Evolutionary conservation across 1,140 invertebrate species (phyloP).

Genomic region (Caenorhabditis briggsae): DNA sequence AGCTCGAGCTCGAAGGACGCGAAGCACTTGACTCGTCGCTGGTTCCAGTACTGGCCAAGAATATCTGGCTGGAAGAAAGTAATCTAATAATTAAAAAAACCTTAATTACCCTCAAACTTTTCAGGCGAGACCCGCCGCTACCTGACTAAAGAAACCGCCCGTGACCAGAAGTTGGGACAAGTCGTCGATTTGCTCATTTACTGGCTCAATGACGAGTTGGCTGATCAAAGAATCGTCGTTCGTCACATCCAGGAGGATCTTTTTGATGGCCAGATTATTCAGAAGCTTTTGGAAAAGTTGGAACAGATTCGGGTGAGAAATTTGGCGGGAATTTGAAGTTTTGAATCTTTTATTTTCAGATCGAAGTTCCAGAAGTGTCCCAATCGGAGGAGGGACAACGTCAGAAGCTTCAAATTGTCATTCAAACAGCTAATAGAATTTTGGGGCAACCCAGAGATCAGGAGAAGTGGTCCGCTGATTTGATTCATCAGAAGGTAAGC

Average conservation of each 20-base stretch:
- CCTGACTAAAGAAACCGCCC: constrained; percentile 88
- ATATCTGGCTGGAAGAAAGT: constrained; percentile 61
- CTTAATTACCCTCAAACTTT: background rate
- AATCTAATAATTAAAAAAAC: background rate
- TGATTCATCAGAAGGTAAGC: constrained; percentile 77
- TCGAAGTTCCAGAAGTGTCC: constrained; percentile 97
- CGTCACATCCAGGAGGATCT: constrained; percentile 87
- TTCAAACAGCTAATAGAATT: constrained; percentile 87
- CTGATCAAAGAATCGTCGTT: constrained; percentile 92
- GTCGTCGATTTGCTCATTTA: constrained; percentile 82
- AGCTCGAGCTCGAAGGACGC: constrained; percentile 63
- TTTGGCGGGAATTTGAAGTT: background rate
- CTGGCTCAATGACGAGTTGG: constrained; percentile 96
- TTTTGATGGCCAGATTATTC: constrained; percentile 97
- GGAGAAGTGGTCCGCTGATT: constrained; percentile 91
- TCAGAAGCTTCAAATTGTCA: constrained; percentile 90
- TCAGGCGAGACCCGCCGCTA: constrained; percentile 90
- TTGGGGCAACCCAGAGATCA: constrained; percentile 74
- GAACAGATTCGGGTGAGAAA: constrained; percentile 70
- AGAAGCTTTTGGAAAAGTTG: constrained; percentile 88
- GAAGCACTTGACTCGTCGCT: constrained; percentile 56
- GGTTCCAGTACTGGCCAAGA: constrained; percentile 50
- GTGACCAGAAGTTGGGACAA: constrained; percentile 89
- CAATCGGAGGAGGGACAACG: constrained; percentile 97
- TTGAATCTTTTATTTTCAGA: constrained; percentile 78